Percentiles rank a stretch among this genome's conserved stretches.
Conservation (phyloP, 2,113 vertebrate genomes). For the Charadrius vociferus region DNA sequence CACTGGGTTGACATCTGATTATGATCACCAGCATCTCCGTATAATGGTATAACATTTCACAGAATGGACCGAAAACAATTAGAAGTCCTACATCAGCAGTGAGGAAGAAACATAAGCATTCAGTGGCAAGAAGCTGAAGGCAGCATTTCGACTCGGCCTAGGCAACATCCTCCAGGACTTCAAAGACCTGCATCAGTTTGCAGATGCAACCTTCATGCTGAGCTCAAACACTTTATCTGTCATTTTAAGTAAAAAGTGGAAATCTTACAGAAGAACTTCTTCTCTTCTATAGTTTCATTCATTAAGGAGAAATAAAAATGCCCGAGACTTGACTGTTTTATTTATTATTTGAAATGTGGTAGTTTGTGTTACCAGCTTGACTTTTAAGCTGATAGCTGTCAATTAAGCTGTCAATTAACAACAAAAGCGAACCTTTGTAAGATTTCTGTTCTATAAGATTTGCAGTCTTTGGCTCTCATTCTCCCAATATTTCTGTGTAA, state of each 20-base stretch:
- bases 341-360: background rate
- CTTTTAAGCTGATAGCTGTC: background rate
- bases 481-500: background rate
- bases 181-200: background rate
- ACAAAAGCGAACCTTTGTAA: background rate
- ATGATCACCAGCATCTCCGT: fast-evolving
- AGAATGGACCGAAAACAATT: background rate
- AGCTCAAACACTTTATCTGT: background rate
- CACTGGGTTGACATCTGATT: fast-evolving
- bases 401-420: background rate
- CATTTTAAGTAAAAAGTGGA: background rate
- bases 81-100: background rate
- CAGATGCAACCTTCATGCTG: background rate
- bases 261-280: background rate
- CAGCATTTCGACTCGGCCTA: background rate
- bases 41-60: background rate
- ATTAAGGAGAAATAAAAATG: background rate
- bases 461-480: background rate
- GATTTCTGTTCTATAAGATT: background rate
- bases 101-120: background rate
- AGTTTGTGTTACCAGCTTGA: background rate
- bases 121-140: background rate
- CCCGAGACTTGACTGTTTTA: fast-evolving
- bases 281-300: background rate
- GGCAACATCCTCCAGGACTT: background rate